These are phyloP conservation scores for Myotis daubentonii DNA, from an alignment of 2,797 vertebrate genomes.

Conservation along the genomic window DNA sequence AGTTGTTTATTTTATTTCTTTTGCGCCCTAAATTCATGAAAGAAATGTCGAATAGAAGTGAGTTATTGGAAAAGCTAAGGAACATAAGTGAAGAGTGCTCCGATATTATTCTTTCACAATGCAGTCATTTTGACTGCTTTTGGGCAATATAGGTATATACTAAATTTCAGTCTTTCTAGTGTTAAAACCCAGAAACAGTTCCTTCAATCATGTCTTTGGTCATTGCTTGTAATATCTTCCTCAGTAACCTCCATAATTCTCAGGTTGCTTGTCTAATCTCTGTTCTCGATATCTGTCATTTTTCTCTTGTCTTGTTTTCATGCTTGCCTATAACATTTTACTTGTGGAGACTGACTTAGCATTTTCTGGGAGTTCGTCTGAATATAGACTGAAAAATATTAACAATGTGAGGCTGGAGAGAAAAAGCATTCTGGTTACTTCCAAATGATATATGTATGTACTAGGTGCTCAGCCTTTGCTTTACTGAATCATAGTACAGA, in stretches of 20 bases:
- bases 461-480: background rate
- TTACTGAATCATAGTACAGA: background rate
- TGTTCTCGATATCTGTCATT: background rate
- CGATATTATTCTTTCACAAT: too few relatives aligned
- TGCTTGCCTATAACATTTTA: background rate
- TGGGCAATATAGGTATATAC: too few relatives aligned
- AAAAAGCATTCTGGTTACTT: background rate
- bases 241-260: background rate
- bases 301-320: slow-evolving; percentile 2
- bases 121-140: too few relatives aligned
- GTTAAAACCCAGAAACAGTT: background rate
- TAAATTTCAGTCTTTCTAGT: too few relatives aligned
- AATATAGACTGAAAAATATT: background rate
- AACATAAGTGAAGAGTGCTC: too few relatives aligned
- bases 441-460: background rate
- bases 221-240: slow-evolving; percentile 16
- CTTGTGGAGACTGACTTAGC: background rate
- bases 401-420: background rate
- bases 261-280: background rate
- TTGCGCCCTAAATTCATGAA: too few relatives aligned
- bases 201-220: background rate
- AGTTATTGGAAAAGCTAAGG: too few relatives aligned
- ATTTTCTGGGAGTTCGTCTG: background rate
- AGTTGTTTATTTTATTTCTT: too few relatives aligned
- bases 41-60: too few relatives aligned